Evolutionary conservation across 2,888 invertebrate genomes (phyloP).

Genomic region (Xestobium rufovillosum): DNA sequence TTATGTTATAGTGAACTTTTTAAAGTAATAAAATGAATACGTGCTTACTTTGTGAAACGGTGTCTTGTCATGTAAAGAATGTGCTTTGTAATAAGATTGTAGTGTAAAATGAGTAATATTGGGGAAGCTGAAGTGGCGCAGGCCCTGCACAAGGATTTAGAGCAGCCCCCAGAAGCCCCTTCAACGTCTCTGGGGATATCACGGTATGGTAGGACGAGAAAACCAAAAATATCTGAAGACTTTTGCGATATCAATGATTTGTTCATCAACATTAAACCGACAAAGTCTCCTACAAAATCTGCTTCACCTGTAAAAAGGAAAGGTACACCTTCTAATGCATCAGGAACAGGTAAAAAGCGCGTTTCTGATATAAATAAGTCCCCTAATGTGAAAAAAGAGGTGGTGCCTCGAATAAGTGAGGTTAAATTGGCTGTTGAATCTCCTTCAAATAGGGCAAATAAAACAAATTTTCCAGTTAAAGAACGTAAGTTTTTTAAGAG

Average conservation of each 20-base stretch:
- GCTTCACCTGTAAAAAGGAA: conserved; percentile 28
- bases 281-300: background rate
- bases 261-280: conserved; percentile 19
- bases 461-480: conserved; percentile 13
- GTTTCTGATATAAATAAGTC: conserved; percentile 4
- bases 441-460: no score
- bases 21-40: no score
- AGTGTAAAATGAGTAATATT: no score
- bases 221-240: conserved; percentile 46
- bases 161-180: background rate
- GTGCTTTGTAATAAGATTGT: no score
- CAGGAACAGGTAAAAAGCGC: conserved; percentile 6
- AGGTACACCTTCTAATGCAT: conserved; percentile 14
- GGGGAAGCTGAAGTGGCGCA: no score
- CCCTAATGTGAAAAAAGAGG: background rate
- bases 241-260: conserved; percentile 41
- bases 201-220: conserved; percentile 54
- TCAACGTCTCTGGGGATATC: background rate
- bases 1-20: no score
- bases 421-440: conserved; percentile 4
- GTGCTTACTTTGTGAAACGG: no score
- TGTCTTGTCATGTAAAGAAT: no score
- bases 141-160: no score
- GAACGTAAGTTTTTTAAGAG: conserved; percentile 22
- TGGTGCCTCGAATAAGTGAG: background rate